Percentiles rank a stretch among this genome's conserved stretches.
Evolutionary conservation across 2,888 invertebrate species (phyloP).

Genomic region (Diaperis boleti): DNA sequence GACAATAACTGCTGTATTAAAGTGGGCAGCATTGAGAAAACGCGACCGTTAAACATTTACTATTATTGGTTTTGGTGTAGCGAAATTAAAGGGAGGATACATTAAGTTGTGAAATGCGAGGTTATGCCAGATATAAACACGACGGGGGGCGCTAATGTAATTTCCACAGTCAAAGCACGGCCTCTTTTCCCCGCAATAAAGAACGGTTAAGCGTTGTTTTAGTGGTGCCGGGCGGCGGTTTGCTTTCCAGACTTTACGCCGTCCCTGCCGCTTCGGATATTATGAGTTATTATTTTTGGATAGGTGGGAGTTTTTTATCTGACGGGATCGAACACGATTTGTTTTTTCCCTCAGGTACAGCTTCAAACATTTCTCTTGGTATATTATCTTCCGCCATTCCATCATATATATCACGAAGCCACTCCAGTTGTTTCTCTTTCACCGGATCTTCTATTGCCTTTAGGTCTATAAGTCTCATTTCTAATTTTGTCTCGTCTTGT

Average conservation of each 20-base stretch:
- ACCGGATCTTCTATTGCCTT: too few relatives aligned
- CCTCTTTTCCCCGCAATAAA: slow-evolving; percentile 50
- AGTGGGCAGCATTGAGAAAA: slow-evolving; percentile 45
- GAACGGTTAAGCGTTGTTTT: slow-evolving; percentile 54
- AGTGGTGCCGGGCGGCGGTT: slow-evolving; percentile 49
- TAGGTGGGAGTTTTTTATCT: slow-evolving; percentile 48
- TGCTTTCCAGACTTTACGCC: slow-evolving; percentile 49
- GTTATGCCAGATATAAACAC: slow-evolving; percentile 51
- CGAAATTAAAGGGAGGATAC: slow-evolving; percentile 46
- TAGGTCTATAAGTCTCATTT: too few relatives aligned
- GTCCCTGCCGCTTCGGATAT: slow-evolving; percentile 49
- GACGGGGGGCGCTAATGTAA: slow-evolving; percentile 49
- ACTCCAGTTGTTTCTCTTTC: too few relatives aligned
- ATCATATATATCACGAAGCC: too few relatives aligned
- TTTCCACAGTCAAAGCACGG: slow-evolving; percentile 43
- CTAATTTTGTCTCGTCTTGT: too few relatives aligned
- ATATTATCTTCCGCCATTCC: too few relatives aligned
- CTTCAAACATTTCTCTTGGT: too few relatives aligned
- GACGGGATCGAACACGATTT: not conserved
- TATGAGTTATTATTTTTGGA: slow-evolving; percentile 53
- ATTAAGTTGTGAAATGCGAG: slow-evolving; percentile 49
- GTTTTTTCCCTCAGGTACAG: too few relatives aligned
- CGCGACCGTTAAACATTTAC: slow-evolving; percentile 52
- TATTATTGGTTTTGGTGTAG: slow-evolving; percentile 50
- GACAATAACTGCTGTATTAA: slow-evolving; percentile 29